Conservation (phyloP, 2,113 vertebrate genomes). For the Aramus guarauna region DNA sequence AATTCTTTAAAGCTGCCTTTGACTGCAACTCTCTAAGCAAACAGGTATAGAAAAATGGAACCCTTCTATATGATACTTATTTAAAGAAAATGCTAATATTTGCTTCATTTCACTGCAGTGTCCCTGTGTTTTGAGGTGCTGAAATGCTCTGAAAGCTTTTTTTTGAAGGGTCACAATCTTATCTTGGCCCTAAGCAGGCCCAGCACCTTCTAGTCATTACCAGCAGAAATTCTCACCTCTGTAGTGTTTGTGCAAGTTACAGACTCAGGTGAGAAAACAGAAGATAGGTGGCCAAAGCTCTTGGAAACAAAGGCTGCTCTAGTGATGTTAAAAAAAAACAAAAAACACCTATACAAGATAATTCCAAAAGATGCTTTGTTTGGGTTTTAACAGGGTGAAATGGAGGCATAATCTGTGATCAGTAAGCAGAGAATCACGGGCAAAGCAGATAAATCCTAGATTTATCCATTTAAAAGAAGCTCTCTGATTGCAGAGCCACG, state of each 20-base stretch:
- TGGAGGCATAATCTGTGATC: slow-evolving; percentile 62
- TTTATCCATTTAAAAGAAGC: slow-evolving; percentile 61
- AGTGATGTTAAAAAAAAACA: neutral
- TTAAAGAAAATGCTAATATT: neutral
- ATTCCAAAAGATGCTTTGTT: slow-evolving; percentile 56
- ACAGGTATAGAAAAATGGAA: neutral
- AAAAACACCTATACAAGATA: slow-evolving; percentile 26
- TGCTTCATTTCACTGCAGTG: neutral
- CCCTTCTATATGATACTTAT: neutral
- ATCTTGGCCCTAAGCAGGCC: neutral
- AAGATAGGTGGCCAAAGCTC: neutral
- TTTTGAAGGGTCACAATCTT: neutral
- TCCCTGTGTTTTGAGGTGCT: neutral
- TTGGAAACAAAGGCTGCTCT: neutral
- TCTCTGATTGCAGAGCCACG: slow-evolving; percentile 10
- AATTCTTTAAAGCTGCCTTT: neutral
- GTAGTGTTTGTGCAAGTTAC: neutral
- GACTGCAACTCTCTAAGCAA: neutral
- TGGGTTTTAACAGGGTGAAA: slow-evolving; percentile 45
- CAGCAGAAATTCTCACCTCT: neutral
- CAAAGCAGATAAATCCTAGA: slow-evolving; percentile 58
- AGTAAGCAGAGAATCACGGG: slow-evolving; percentile 44
- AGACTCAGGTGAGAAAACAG: neutral
- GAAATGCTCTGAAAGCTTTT: neutral
- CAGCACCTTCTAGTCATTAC: neutral